These are phyloP conservation scores for Muscicapa adusta DNA, from an alignment of 2,113 vertebrate genomes.

Conservation along the genomic window DNA sequence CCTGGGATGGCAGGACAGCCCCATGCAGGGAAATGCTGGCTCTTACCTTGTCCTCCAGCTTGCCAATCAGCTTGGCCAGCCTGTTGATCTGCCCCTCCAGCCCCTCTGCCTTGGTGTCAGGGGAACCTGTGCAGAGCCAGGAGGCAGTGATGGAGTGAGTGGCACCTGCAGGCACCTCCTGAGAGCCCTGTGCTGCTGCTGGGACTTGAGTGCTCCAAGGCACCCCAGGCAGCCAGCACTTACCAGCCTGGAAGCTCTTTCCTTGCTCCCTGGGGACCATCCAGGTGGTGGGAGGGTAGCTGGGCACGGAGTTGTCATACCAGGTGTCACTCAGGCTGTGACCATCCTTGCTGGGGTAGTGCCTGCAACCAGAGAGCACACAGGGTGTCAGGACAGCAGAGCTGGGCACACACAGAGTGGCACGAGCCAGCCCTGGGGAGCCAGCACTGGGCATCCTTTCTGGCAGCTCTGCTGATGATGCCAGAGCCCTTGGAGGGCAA, in stretches of 20 bases:
- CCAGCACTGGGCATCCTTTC: rapidly evolving
- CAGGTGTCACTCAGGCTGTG: conserved; percentile 71
- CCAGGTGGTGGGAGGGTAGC: conserved; percentile 80
- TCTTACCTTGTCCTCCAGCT: conserved; percentile 94
- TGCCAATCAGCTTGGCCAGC: conserved; percentile 88
- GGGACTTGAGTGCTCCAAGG: rapidly evolving
- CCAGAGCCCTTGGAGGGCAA: neutral
- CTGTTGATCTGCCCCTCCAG: conserved; percentile 91
- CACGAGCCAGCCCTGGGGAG: neutral
- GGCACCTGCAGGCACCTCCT: rapidly evolving
- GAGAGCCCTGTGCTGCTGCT: rapidly evolving
- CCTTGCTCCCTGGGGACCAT: conserved; percentile 75
- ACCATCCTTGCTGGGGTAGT: conserved; percentile 77
- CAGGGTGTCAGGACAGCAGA: neutral
- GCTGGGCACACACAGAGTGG: rapidly evolving
- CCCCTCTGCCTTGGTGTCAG: conserved; percentile 85
- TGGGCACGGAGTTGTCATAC: conserved; percentile 73
- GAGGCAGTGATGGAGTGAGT: neutral
- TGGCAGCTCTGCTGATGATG: neutral
- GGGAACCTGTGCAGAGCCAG: conserved; percentile 47
- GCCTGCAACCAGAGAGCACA: conserved; percentile 62
- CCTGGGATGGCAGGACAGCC: neutral
- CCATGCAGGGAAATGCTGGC: rapidly evolving
- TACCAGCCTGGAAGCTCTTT: conserved; percentile 78
- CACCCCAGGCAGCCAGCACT: neutral